phyloP scores from a whole-genome alignment of 2,797 vertebrate species.

The Arnoldichthys spilopterus region DNA sequence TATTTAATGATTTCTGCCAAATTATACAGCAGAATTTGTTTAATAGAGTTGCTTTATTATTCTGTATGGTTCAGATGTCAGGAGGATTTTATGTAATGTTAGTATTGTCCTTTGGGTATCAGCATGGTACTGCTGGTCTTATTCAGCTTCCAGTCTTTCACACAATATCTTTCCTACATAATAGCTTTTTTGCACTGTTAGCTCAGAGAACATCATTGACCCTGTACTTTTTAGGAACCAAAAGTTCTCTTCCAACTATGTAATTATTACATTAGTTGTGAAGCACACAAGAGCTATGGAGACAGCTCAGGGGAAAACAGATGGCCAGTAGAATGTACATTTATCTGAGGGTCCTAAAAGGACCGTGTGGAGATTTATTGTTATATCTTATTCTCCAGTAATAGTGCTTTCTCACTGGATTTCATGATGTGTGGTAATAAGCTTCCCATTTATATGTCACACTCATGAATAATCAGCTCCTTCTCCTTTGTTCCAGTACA shows the following conservation, averaged over 20 bases:
- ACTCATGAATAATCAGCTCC: constrained; percentile 44
- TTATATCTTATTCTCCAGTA: constrained; percentile 46
- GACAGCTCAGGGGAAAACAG: neutral
- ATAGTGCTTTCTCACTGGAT: constrained; percentile 35
- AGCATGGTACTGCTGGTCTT: neutral
- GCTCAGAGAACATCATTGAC: neutral
- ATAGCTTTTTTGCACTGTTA: neutral
- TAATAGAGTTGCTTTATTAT: neutral
- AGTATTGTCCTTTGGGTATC: neutral
- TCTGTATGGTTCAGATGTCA: neutral
- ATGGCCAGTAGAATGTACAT: constrained; percentile 12
- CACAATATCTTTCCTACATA: neutral
- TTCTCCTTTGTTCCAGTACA: constrained; percentile 2
- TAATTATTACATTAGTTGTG: constrained; percentile 5
- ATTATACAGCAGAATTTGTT: neutral
- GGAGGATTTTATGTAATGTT: neutral
- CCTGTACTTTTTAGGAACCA: neutral
- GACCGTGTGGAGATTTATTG: constrained; percentile 33
- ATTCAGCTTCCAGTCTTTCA: neutral
- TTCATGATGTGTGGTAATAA: constrained; percentile 52
- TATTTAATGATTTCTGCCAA: neutral
- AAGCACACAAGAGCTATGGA: neutral
- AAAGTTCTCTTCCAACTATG: neutral
- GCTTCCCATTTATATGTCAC: constrained; percentile 41
- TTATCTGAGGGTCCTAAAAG: constrained; percentile 16